A percentile compares a stretch with the other conserved stretches of the same genome.
phyloP scores from a whole-genome alignment of 2,888 invertebrate species.

The Gortyna flavago region DNA sequence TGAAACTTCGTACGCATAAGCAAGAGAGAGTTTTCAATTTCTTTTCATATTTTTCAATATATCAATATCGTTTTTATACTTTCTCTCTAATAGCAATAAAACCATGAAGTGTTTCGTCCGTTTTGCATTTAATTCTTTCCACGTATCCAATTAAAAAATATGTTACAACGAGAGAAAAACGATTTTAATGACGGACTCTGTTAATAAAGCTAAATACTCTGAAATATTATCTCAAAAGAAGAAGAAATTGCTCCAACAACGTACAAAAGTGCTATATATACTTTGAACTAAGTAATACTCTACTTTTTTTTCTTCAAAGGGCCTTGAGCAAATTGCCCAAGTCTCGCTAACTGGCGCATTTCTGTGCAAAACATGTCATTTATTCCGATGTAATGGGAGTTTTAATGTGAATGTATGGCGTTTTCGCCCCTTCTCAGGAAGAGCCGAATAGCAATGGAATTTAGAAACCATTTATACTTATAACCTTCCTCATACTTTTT shows the following conservation, averaged over 20 bases:
- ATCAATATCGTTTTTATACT: background rate
- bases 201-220: background rate
- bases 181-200: background rate
- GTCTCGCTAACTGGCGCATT: background rate
- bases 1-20: too few species aligned
- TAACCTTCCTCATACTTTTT: background rate
- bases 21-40: too few species aligned
- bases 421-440: background rate
- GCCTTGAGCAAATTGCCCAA: background rate
- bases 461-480: conserved; percentile 27
- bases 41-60: background rate
- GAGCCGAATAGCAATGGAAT: conserved; percentile 3
- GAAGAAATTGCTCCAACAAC: background rate
- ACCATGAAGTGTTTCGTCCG: background rate
- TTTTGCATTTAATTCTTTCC: background rate
- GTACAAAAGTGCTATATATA: conserved; percentile 11
- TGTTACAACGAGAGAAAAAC: background rate
- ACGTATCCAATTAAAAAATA: background rate
- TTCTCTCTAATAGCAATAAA: background rate
- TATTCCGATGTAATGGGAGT: background rate
- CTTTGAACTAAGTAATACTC: conserved; percentile 6
- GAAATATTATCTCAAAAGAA: conserved; percentile 4
- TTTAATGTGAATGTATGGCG: conserved; percentile 39
- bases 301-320: background rate
- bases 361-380: conserved; percentile 18